phyloP scores from a whole-genome alignment of 2,888 invertebrate species.

The Omphaloscelis lunosa region DNA sequence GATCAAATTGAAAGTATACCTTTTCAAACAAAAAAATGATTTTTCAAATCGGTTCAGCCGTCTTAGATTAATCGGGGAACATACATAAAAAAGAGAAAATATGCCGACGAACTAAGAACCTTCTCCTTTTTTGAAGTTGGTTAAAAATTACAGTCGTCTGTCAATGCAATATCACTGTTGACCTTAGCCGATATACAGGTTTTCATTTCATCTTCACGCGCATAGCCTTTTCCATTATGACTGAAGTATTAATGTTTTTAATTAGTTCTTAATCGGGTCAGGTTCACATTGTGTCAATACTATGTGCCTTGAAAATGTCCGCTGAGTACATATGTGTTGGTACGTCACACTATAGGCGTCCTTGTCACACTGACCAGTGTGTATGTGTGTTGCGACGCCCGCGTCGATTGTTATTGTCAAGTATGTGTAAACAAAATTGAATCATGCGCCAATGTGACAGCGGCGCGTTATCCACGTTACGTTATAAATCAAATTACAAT shows the following conservation, averaged over 20 bases:
- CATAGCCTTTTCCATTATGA: slow-evolving; percentile 59
- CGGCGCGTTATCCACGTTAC: slow-evolving; percentile 63
- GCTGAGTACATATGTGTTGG: slow-evolving; percentile 48
- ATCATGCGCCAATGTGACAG: slow-evolving; percentile 74
- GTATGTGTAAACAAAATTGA: slow-evolving; percentile 82
- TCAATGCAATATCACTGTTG: slow-evolving; percentile 23
- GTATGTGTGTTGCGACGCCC: slow-evolving; percentile 66
- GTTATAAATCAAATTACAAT: slow-evolving; percentile 58
- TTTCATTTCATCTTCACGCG: slow-evolving; percentile 48
- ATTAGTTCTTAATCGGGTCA: slow-evolving; percentile 71
- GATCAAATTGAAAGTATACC: too few species aligned
- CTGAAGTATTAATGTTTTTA: slow-evolving; percentile 64
- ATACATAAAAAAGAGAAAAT: too few species aligned
- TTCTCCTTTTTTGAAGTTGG: too few species aligned
- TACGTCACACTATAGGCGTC: slow-evolving; percentile 63
- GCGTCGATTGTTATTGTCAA: slow-evolving; percentile 81
- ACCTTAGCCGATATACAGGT: slow-evolving; percentile 55
- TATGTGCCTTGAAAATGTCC: slow-evolving; percentile 62
- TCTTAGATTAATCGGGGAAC: too few species aligned
- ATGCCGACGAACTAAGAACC: too few species aligned
- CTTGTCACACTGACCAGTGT: slow-evolving; percentile 67
- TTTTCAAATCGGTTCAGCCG: too few species aligned
- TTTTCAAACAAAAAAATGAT: too few species aligned
- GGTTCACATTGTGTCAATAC: slow-evolving; percentile 67
- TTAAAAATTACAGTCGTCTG: slow-evolving; percentile 14